Evolutionary conservation across 2,113 vertebrate genomes (phyloP).

Genomic region (Isichthys henryi): DNA sequence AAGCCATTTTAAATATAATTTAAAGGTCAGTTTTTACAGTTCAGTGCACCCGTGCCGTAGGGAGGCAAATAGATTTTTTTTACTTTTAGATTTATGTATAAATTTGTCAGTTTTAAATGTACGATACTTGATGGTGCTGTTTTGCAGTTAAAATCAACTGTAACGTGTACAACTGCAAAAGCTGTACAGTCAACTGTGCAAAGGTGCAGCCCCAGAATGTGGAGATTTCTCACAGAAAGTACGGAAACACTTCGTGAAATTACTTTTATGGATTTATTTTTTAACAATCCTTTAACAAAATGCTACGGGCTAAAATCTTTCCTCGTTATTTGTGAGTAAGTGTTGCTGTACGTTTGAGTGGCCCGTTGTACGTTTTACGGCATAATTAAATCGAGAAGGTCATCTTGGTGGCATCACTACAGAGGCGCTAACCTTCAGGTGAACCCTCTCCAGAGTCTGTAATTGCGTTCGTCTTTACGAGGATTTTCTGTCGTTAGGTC

Average conservation of each 20-base stretch:
- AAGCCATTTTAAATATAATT: neutral
- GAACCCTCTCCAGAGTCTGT: neutral
- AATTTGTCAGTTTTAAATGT: neutral
- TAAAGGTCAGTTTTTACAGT: neutral
- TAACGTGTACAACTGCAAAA: neutral
- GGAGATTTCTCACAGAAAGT: neutral
- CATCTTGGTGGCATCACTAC: neutral
- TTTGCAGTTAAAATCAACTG: neutral
- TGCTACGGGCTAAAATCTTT: neutral
- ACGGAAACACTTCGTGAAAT: neutral
- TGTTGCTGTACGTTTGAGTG: neutral
- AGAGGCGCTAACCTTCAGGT: neutral
- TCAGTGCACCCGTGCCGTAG: neutral
- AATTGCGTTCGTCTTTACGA: neutral
- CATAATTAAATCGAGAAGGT: neutral
- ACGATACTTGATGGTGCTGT: neutral
- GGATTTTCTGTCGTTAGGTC: neutral
- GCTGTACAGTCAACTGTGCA: neutral
- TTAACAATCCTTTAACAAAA: neutral
- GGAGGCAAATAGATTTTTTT: neutral
- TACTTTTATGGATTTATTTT: neutral
- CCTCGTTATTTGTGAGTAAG: neutral
- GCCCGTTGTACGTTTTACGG: neutral
- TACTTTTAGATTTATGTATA: neutral
- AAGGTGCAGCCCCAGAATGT: neutral